A percentile compares a stretch with the other conserved stretches of the same genome.
phyloP scores from a whole-genome alignment of 2,888 invertebrate species.

The Anoncus sp. region DNA sequence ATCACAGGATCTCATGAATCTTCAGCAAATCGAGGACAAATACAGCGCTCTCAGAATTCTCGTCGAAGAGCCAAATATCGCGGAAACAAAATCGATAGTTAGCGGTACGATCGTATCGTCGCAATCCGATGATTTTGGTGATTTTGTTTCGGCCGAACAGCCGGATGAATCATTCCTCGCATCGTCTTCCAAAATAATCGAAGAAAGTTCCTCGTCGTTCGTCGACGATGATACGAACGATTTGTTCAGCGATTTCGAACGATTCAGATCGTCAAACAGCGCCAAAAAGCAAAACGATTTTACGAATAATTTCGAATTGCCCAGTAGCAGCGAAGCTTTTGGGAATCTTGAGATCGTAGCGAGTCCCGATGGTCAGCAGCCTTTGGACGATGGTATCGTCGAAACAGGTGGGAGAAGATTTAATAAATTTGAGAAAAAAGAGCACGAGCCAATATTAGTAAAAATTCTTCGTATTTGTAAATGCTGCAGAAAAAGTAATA shows the following conservation, averaged over 20 bases:
- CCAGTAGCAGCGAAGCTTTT: too few relatives aligned
- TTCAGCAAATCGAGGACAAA: constrained; percentile 81
- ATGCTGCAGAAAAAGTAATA: constrained; percentile 74
- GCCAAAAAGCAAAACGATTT: constrained; percentile 56
- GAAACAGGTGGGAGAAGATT: constrained; percentile 72
- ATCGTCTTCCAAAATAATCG: constrained; percentile 52
- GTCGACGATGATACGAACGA: constrained; percentile 67
- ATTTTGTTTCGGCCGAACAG: constrained; percentile 82
- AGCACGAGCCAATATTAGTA: too few relatives aligned
- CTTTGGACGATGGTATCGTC: constrained; percentile 67
- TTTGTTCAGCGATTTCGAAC: constrained; percentile 76
- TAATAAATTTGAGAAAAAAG: too few relatives aligned
- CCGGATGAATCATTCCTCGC: constrained; percentile 56
- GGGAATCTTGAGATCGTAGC: constrained; percentile 76
- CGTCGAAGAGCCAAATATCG: constrained; percentile 72
- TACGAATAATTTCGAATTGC: too few relatives aligned
- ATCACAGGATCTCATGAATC: constrained; percentile 79
- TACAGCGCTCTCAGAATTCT: constrained; percentile 83
- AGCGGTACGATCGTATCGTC: constrained; percentile 64
- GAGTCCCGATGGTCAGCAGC: constrained; percentile 65
- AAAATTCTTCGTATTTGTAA: constrained; percentile 24
- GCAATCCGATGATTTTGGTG: constrained; percentile 83
- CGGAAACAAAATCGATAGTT: constrained; percentile 45
- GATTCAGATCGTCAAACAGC: constrained; percentile 66
- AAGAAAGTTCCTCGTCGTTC: constrained; percentile 44